These are phyloP conservation scores for Drosophila gaucha DNA, from an alignment of 2,888 invertebrate genomes.

Conservation along the genomic window DNA sequence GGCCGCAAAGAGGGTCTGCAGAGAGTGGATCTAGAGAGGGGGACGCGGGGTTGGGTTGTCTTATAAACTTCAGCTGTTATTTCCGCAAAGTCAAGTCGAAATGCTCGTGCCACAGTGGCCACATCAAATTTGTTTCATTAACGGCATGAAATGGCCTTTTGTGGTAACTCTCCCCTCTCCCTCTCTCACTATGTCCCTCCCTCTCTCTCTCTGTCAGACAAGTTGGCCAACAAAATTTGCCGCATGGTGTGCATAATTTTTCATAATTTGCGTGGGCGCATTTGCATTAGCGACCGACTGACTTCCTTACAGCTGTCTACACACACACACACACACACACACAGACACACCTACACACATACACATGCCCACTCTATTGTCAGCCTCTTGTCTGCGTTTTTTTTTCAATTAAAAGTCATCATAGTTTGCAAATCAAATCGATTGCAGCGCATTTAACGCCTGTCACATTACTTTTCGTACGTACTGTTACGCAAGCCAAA, in stretches of 20 bases:
- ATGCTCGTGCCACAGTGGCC: constrained; percentile 54
- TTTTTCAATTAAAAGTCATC: constrained; percentile 77
- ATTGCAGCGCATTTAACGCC: constrained; percentile 75
- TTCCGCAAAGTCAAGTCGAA: constrained; percentile 64
- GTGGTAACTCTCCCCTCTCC: constrained; percentile 14
- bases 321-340: constrained; percentile 23
- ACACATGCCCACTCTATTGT: constrained; percentile 54
- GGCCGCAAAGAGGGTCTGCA: constrained; percentile 18
- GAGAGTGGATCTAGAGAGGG: background rate
- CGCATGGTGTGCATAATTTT: constrained; percentile 73
- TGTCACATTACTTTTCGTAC: constrained; percentile 74
- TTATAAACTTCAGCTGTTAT: constrained; percentile 41
- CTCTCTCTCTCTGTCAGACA: constrained; percentile 37
- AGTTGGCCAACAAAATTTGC: constrained; percentile 45
- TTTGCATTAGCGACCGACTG: constrained; percentile 73
- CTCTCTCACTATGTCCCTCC: background rate
- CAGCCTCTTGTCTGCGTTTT: constrained; percentile 33
- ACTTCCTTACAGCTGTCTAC: constrained; percentile 72
- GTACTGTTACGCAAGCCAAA: constrained; percentile 62
- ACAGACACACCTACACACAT: constrained; percentile 8
- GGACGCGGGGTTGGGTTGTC: background rate
- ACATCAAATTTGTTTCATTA: constrained; percentile 80
- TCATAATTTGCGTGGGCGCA: constrained; percentile 77
- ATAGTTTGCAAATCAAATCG: constrained; percentile 76
- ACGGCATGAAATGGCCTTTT: constrained; percentile 77